Percentiles rank a stretch among this genome's conserved stretches.
Evolutionary conservation across 2,113 vertebrate species (phyloP).

Genomic region (Semnopithecus entellus): DNA sequence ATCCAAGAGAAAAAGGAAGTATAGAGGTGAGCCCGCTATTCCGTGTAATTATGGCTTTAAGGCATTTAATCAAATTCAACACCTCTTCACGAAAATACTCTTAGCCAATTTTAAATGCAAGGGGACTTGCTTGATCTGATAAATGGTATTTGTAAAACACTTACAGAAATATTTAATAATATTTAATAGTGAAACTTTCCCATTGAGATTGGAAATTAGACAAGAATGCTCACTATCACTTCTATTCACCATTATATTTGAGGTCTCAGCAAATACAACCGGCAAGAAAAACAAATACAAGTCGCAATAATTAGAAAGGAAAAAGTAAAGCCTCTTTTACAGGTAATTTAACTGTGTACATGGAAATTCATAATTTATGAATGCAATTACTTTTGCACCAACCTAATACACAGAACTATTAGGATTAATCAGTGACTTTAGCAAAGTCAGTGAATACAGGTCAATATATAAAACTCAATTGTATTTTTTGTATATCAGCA

Average conservation of each 20-base stretch:
- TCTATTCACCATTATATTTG: neutral
- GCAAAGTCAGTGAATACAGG: neutral
- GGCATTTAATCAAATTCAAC: neutral
- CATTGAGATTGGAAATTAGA: neutral
- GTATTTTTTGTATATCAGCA: neutral
- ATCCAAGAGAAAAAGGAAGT: neutral
- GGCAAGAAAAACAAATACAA: conserved; percentile 11
- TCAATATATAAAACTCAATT: conserved; percentile 10
- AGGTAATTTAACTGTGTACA: neutral
- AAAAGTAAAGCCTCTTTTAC: neutral
- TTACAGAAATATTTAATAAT: neutral
- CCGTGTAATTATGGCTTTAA: neutral
- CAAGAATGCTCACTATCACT: neutral
- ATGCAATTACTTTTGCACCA: no score
- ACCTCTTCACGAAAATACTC: neutral
- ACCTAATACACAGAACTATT: neutral
- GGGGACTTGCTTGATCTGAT: neutral
- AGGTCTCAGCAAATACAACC: neutral
- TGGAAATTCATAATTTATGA: neutral
- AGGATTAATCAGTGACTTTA: neutral
- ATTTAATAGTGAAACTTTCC: neutral
- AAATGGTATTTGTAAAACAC: neutral
- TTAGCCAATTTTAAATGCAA: neutral
- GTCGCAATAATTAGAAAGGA: neutral
- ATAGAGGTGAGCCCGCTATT: neutral